These are phyloP conservation scores for Psittacula derbiana DNA, from an alignment of 2,797 vertebrate species.

Conservation along the genomic window DNA sequence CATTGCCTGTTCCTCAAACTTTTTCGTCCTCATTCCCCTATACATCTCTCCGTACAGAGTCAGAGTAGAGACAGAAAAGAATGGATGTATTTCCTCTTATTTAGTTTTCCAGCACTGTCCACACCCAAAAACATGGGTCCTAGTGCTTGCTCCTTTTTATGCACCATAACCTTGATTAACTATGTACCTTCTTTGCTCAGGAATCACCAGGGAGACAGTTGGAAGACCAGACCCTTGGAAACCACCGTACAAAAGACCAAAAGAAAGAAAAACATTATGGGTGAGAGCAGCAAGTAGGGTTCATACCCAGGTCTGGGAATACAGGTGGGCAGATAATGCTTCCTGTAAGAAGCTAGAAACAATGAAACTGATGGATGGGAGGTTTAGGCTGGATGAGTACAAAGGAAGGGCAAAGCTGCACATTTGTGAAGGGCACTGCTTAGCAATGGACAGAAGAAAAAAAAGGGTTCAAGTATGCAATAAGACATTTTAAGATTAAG, in stretches of 20 bases:
- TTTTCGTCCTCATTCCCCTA: background rate
- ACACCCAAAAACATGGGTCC: background rate
- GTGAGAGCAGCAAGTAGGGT: background rate
- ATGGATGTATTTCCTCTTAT: background rate
- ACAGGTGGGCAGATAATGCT: background rate
- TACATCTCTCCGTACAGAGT: background rate
- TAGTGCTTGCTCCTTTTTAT: background rate
- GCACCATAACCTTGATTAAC: background rate
- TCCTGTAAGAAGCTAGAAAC: background rate
- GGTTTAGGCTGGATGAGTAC: background rate
- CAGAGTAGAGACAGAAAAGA: background rate
- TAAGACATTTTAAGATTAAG: conserved; percentile 23
- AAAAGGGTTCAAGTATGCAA: background rate
- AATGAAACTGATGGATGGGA: background rate
- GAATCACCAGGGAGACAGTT: background rate
- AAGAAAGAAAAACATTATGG: background rate
- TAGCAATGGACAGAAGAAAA: background rate
- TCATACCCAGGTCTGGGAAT: background rate
- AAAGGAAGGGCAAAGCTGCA: background rate
- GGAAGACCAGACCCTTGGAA: background rate
- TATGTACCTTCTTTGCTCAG: background rate
- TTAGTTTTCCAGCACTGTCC: background rate
- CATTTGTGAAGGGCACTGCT: background rate
- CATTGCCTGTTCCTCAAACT: background rate
- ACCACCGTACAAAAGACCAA: background rate